phyloP scores from a whole-genome alignment of 2,888 invertebrate species.

The Neuroscelio doddi region DNA sequence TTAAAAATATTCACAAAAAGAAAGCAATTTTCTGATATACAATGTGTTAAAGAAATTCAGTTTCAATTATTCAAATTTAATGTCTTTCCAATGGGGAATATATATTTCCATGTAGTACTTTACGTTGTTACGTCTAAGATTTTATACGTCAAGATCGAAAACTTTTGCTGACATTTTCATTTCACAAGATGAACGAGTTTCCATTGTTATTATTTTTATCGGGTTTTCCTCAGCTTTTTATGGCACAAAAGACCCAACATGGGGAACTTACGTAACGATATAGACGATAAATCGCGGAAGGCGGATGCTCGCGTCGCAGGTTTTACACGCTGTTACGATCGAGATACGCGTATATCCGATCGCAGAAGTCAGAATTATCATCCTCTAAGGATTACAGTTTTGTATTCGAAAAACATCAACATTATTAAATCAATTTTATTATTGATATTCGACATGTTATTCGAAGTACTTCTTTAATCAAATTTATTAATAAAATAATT shows the following conservation, averaged over 20 bases:
- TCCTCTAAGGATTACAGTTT: no score
- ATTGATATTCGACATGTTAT: no score
- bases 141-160: not conserved
- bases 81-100: no score
- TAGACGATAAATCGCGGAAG: constrained; percentile 42
- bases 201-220: constrained; percentile 15
- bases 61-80: no score
- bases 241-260: constrained; percentile 16
- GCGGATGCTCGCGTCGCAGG: constrained; percentile 37
- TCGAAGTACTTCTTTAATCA: no score
- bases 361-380: constrained; percentile 9
- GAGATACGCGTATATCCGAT: constrained; percentile 32
- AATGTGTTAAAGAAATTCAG: no score
- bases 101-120: no score
- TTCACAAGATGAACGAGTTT: constrained; percentile 7
- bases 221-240: constrained; percentile 19
- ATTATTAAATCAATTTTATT: no score
- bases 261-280: constrained; percentile 24
- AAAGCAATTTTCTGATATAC: no score
- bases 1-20: no score
- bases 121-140: not conserved
- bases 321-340: constrained; percentile 27
- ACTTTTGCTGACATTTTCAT: not conserved
- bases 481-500: no score
- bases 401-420: no score